phyloP scores from a whole-genome alignment of 1,140 invertebrate species.

The Maniola jurtina region DNA sequence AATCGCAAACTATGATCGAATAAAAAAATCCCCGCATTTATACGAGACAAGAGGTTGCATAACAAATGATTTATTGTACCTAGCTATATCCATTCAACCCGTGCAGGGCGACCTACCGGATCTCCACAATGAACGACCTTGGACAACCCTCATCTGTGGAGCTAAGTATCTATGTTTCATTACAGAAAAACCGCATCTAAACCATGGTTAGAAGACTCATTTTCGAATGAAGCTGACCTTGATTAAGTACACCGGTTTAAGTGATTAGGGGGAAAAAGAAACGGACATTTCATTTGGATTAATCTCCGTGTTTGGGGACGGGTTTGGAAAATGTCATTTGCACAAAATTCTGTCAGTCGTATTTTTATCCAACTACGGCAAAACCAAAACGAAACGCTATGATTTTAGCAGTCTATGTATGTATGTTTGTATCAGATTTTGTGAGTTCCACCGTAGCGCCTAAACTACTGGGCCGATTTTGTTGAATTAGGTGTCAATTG shows the following conservation, averaged over 20 bases:
- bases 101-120: slow-evolving; percentile 36
- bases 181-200: slow-evolving; percentile 23
- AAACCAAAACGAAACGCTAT: too few relatives aligned
- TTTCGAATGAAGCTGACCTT: slow-evolving; percentile 10
- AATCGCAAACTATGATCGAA: background rate
- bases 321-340: background rate
- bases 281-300: slow-evolving; percentile 28
- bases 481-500: too few relatives aligned
- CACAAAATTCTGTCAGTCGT: background rate
- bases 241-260: slow-evolving; percentile 31
- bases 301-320: slow-evolving; percentile 7
- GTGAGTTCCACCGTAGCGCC: too few relatives aligned
- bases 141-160: slow-evolving; percentile 52
- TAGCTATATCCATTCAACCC: background rate
- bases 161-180: slow-evolving; percentile 17
- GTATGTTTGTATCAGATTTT: too few relatives aligned
- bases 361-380: background rate
- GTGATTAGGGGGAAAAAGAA: slow-evolving; percentile 28
- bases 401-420: too few relatives aligned
- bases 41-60: slow-evolving; percentile 19
- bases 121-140: slow-evolving; percentile 65
- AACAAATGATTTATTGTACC: slow-evolving; percentile 22
- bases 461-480: too few relatives aligned
- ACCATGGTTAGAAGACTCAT: slow-evolving; percentile 6
- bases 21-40: slow-evolving; percentile 1